Percentiles rank a stretch among this genome's conserved stretches.
phyloP scores from a whole-genome alignment of 2,888 invertebrate species.

The Drosophila stalkeri region DNA sequence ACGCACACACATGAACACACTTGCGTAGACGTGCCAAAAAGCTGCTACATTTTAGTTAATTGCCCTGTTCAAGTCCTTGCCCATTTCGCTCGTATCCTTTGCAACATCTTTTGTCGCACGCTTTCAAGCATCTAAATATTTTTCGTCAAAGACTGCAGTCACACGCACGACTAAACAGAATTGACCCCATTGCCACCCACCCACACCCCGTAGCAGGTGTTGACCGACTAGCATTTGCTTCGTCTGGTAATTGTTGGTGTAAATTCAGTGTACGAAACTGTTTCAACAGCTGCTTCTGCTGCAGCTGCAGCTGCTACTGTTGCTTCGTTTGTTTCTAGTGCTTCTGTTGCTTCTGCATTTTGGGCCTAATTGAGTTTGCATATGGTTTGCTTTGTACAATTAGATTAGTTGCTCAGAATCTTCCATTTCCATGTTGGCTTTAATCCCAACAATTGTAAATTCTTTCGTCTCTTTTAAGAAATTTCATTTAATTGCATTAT shows the following conservation, averaged over 20 bases:
- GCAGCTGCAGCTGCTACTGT: conserved; percentile 19
- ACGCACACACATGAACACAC: not conserved
- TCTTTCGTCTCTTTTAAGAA: not conserved
- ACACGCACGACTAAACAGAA: conserved; percentile 53
- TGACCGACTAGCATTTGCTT: conserved; percentile 53
- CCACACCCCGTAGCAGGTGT: conserved; percentile 40
- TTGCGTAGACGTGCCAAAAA: conserved; percentile 36
- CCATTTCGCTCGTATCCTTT: conserved; percentile 22
- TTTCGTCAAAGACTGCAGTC: conserved; percentile 56
- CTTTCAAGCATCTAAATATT: conserved; percentile 64
- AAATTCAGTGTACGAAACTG: conserved; percentile 33
- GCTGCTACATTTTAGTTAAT: conserved; percentile 58
- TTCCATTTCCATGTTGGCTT: not conserved
- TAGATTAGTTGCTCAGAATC: conserved; percentile 46
- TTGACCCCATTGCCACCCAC: not conserved
- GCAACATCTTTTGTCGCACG: conserved; percentile 51
- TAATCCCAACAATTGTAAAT: conserved; percentile 6
- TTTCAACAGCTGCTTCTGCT: conserved; percentile 18
- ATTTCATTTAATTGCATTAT: not conserved
- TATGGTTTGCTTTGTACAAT: conserved; percentile 66
- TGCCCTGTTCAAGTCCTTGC: conserved; percentile 35
- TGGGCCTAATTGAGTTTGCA: conserved; percentile 65
- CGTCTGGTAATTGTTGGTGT: conserved; percentile 44
- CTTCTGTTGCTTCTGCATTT: conserved; percentile 19
- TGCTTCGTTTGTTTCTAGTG: conserved; percentile 14